Percentiles rank a stretch among this genome's conserved stretches.
Evolutionary conservation across 2,888 invertebrate species (phyloP).

Genomic region (Megalurothrips usitatus): DNA sequence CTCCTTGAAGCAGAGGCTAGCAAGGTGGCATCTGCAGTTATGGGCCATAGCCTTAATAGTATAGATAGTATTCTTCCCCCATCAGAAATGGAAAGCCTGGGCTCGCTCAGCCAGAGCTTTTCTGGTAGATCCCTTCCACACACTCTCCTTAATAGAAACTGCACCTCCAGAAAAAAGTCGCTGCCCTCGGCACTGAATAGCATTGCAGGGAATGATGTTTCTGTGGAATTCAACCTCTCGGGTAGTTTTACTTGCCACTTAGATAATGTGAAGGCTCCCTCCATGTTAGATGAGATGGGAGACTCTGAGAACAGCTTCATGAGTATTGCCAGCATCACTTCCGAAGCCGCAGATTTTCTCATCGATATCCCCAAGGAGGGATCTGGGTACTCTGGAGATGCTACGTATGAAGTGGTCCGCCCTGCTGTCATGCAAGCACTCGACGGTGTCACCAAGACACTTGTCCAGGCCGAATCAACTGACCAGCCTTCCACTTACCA

Average conservation of each 20-base stretch:
- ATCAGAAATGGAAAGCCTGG: slow-evolving; percentile 62
- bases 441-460: not conserved
- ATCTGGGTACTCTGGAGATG: not conserved
- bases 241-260: not conserved
- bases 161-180: not conserved
- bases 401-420: not conserved
- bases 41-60: slow-evolving; percentile 55
- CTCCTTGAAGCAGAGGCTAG: slow-evolving; percentile 71
- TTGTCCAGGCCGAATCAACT: not conserved
- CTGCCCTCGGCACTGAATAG: not conserved
- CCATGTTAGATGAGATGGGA: slow-evolving; percentile 47
- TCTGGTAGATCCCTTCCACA: not conserved
- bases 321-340: slow-evolving; percentile 77
- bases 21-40: slow-evolving; percentile 58
- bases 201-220: not conserved
- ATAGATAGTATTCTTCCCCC: slow-evolving; percentile 80
- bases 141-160: slow-evolving; percentile 5
- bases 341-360: slow-evolving; percentile 41
- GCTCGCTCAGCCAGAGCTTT: slow-evolving; percentile 35
- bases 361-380: slow-evolving; percentile 34
- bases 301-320: slow-evolving; percentile 80
- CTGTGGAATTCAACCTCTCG: not conserved
- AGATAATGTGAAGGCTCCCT: slow-evolving; percentile 2
- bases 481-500: slow-evolving; percentile 41
- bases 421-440: not conserved